Conservation (phyloP, 2,888 invertebrate species). For the Cephus nigrinus region DNA sequence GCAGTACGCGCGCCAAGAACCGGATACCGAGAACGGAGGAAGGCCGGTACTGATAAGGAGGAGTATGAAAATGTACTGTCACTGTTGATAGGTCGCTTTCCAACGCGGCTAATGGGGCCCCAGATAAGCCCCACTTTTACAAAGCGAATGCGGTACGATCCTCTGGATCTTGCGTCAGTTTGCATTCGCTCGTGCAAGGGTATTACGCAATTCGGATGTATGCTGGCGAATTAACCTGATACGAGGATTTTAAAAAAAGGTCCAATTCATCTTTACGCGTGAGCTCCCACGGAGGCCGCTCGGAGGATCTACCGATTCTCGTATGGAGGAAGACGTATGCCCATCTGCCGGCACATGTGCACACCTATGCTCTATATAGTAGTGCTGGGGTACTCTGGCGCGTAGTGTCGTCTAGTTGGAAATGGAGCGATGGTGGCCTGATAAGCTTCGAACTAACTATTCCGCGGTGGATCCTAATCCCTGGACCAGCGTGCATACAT, state of each 20-base stretch:
- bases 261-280: too few relatives aligned
- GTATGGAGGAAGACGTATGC: background rate
- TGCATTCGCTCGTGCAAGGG: background rate
- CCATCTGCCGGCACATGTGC: background rate
- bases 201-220: background rate
- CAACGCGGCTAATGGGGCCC: background rate
- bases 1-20: background rate
- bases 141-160: background rate
- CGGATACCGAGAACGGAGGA: conserved; percentile 4
- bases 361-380: background rate
- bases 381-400: background rate
- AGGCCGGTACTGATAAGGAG: background rate
- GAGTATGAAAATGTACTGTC: background rate
- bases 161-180: background rate
- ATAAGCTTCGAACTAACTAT: conserved; percentile 38
- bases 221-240: background rate
- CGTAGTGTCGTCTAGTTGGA: conserved; percentile 25
- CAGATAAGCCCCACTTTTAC: conserved; percentile 1
- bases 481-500: conserved; percentile 17
- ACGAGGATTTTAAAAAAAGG: too few relatives aligned
- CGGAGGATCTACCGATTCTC: background rate
- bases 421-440: conserved; percentile 41
- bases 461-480: conserved; percentile 35
- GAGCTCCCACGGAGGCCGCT: too few relatives aligned
- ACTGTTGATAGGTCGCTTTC: conserved; percentile 3